Conservation (phyloP, 2,888 invertebrate species). For the Drosophila kanekoi region DNA sequence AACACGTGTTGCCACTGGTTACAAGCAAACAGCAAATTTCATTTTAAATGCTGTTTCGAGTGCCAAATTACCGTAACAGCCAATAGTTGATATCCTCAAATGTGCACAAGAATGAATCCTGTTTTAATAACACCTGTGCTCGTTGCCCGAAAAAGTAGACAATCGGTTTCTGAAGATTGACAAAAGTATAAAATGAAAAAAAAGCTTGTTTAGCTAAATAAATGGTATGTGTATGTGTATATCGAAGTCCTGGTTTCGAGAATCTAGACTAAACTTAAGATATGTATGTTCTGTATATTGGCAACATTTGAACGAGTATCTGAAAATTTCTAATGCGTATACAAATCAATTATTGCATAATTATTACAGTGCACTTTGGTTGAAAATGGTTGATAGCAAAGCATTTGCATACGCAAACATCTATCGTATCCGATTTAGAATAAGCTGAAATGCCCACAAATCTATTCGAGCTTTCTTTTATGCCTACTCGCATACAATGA, state of each 20-base stretch:
- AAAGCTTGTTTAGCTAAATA: too few relatives aligned
- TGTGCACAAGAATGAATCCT: too few relatives aligned
- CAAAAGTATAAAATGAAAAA: too few relatives aligned
- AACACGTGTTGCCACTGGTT: neutral
- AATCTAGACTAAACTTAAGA: too few relatives aligned
- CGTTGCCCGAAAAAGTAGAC: neutral
- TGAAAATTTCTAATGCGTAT: too few relatives aligned
- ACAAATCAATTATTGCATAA: too few relatives aligned
- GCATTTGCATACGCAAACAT: constrained; percentile 27
- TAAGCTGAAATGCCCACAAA: constrained; percentile 48
- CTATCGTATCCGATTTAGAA: constrained; percentile 15
- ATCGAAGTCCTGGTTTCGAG: too few relatives aligned
- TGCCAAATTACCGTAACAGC: too few relatives aligned
- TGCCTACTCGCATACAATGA: constrained; percentile 9
- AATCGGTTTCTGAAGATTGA: neutral
- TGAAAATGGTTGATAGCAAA: neutral
- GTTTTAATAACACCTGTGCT: neutral
- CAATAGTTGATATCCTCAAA: too few relatives aligned
- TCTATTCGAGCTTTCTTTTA: constrained; percentile 16
- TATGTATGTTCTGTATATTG: too few relatives aligned
- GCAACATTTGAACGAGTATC: too few relatives aligned
- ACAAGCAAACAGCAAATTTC: neutral
- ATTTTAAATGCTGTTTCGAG: neutral
- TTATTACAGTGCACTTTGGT: neutral
- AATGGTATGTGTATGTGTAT: too few relatives aligned